Evolutionary conservation across 2,888 invertebrate species (phyloP).

Genomic region (Bruchidius siliquastri): DNA sequence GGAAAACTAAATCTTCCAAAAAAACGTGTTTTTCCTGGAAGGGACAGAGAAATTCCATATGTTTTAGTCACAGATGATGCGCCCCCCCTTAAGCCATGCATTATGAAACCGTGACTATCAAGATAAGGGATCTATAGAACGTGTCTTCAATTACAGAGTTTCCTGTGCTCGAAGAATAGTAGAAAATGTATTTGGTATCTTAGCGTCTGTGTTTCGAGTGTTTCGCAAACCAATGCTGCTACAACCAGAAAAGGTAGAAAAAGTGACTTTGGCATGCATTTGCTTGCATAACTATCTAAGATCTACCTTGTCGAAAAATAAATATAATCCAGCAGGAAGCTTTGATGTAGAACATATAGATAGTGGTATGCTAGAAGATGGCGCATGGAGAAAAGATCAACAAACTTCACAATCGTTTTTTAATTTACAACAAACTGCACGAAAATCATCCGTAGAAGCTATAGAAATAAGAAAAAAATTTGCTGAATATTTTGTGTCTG

Average conservation of each 20-base stretch:
- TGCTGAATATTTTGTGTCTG: slow-evolving; percentile 1
- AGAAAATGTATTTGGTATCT: slow-evolving; percentile 12
- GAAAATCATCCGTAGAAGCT: slow-evolving; percentile 2
- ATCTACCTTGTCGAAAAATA: slow-evolving; percentile 1
- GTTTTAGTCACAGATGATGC: slow-evolving; percentile 11
- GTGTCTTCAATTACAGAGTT: slow-evolving; percentile 7
- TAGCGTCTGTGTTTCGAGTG: slow-evolving; percentile 8
- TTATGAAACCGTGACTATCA: slow-evolving; percentile 11
- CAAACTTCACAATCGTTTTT: too few species aligned
- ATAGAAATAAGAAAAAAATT: slow-evolving; percentile 2
- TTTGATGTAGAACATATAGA: slow-evolving; percentile 2
- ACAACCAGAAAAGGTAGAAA: slow-evolving; percentile 3
- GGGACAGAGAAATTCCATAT: slow-evolving; percentile 4
- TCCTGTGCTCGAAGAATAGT: slow-evolving; percentile 6
- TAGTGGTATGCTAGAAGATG: too few species aligned
- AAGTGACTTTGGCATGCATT: slow-evolving; percentile 4
- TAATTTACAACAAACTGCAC: not conserved
- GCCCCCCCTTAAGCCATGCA: slow-evolving; percentile 3
- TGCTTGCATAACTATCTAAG: slow-evolving; percentile 5
- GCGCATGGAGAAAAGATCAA: too few species aligned
- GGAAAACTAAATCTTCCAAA: not conserved
- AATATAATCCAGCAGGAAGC: slow-evolving; percentile 1
- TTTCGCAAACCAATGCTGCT: too few species aligned
- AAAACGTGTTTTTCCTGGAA: slow-evolving; percentile 5
- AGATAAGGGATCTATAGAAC: slow-evolving; percentile 2